A percentile compares a stretch with the other conserved stretches of the same genome.
Evolutionary conservation across 2,113 vertebrate genomes (phyloP).

Genomic region (Euleptes europaea): DNA sequence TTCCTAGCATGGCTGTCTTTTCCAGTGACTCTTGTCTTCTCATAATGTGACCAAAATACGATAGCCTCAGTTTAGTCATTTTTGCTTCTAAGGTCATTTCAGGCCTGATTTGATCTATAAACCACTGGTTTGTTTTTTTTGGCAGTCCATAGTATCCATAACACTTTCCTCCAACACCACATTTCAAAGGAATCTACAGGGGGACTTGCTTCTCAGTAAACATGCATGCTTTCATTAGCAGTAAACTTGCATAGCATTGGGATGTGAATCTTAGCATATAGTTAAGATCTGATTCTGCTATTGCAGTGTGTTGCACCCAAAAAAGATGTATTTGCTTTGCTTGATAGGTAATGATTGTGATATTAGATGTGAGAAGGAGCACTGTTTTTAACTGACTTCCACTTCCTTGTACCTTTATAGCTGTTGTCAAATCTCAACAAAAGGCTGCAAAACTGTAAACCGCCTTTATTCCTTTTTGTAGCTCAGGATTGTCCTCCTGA

Average conservation of each 20-base stretch:
- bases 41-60: no score
- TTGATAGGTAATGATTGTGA: neutral
- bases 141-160: no score
- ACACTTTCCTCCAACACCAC: no score
- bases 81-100: no score
- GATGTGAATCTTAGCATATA: neutral
- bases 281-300: neutral
- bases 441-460: neutral
- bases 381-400: neutral
- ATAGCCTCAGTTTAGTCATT: no score
- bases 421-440: neutral
- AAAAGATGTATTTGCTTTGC: neutral
- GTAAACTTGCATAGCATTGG: neutral
- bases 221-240: neutral
- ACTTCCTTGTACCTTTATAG: no score
- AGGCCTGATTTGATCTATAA: no score
- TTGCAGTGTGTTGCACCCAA: neutral
- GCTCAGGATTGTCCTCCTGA: neutral
- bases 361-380: neutral
- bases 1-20: no score
- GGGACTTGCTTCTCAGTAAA: neutral
- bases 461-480: neutral
- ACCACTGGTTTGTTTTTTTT: no score
- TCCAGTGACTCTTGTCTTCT: no score
- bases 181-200: no score